Base-by-base conservation (phyloP, 1,140 invertebrate species). In the Harpegnathos saltator region DNA sequence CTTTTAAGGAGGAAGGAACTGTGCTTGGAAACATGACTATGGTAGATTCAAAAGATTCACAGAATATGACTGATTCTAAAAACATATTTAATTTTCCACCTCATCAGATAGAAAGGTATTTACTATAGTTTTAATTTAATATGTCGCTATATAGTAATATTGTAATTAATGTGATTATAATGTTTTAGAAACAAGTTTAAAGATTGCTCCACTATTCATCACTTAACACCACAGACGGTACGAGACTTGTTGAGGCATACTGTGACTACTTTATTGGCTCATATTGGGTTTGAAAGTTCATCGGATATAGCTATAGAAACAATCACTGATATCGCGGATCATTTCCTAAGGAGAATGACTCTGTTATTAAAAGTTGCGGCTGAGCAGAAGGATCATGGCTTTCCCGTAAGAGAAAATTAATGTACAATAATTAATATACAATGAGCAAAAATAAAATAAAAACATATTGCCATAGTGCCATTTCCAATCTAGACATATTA, bases 301-400 rank as follows among this genome's bases (percentile, higher is more conserved):
- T 94, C 92, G 19, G 95, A 95, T 84, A 92, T 93, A 80, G 94
- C 95, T 14, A 90, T 96, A 78, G 95, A 95, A 78, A 95, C 94
- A 0, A 85, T 96, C 75, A 95, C 94, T 5, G 95, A 96, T 88
- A 88, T 95, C 15, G 92, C 92, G 63, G 93, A 95, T 87, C 94
- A 95, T 85, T 96, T 95, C 91, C 90, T 95, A n/a, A 91, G 91
- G 33, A 94, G 94, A 88, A 94, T 96, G 62, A 94, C 95, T 0
- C 90, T 92, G 69, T 90, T 95, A 50, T 88, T 96, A 15, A 93
- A 96, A 87, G 89, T 91, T 48, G 95, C 95, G 19, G 93, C 92
- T 4, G 95, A 96, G 89, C 94, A 94, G 65, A 93, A 92, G 74
- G 85, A 93, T 72, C 91, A 94, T 84, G 94, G 94, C 17, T 96